Conservation (phyloP, 1,140 invertebrate genomes). For the Drosophila novamexicana region DNA sequence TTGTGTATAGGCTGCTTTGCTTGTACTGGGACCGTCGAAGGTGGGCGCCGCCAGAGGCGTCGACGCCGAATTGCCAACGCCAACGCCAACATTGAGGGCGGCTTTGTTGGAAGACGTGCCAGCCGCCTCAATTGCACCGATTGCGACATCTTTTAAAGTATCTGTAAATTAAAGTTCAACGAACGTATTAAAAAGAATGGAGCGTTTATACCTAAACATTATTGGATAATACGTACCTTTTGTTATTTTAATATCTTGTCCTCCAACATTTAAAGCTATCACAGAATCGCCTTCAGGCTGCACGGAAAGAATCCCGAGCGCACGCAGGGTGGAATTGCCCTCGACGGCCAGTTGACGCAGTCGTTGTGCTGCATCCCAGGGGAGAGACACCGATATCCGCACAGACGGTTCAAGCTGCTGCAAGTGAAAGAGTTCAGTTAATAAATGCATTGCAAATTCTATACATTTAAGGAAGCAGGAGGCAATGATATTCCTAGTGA, state of each 20-base stretch:
- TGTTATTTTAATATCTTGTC: conserved; percentile 90
- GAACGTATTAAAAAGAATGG: no score
- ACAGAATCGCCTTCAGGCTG: conserved; percentile 98
- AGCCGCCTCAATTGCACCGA: conserved; percentile 73
- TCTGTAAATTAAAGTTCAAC: conserved; percentile 29
- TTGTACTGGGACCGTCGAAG: conserved; percentile 73
- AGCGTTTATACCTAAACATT: no score
- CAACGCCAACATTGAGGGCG: conserved; percentile 33
- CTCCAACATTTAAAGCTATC: conserved; percentile 93
- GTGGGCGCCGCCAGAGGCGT: conserved; percentile 50
- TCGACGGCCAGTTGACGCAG: conserved; percentile 95
- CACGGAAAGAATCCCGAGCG: conserved; percentile 97
- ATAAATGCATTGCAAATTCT: conserved; percentile 29
- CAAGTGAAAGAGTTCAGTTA: conserved; percentile 17
- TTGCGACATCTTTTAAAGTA: conserved; percentile 63
- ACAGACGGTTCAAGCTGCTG: conserved; percentile 96
- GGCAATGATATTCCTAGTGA: conserved; percentile 34
- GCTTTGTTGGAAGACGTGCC: conserved; percentile 75
- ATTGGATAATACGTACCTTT: conserved; percentile 83
- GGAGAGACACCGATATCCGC: conserved; percentile 97
- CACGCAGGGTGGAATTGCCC: conserved; percentile 93
- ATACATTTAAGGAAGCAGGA: conserved; percentile 32
- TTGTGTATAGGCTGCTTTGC: conserved; percentile 70
- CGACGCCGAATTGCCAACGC: conserved; percentile 39
- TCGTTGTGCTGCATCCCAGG: conserved; percentile 95